Evolutionary conservation across 1,140 invertebrate genomes (phyloP).

Genomic region (Heterodera schachtii): DNA sequence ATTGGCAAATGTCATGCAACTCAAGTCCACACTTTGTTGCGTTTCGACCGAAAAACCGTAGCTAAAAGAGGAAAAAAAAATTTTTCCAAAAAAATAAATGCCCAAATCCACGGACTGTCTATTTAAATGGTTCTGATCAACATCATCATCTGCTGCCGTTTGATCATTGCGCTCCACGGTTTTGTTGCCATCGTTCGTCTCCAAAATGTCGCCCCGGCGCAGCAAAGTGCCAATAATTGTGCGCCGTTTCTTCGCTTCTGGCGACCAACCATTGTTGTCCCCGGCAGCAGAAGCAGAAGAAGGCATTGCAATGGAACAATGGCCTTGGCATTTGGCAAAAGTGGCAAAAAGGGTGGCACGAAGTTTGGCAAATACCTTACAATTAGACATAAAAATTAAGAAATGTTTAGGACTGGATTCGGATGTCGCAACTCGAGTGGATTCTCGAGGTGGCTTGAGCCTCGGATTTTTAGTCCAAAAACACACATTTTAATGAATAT

Average conservation of each 20-base stretch:
- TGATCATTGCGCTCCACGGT: not conserved
- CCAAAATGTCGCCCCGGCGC: not conserved
- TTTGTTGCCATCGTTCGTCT: not conserved
- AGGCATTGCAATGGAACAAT: not conserved
- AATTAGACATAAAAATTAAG: not conserved
- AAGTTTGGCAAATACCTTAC: conserved; percentile 71
- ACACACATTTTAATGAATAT: too few relatives aligned
- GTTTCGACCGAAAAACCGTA: not conserved
- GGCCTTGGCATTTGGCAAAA: conserved; percentile 34
- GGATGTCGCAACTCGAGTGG: too few relatives aligned
- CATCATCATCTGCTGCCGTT: not conserved
- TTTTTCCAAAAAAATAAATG: not conserved
- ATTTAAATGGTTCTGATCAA: too few relatives aligned
- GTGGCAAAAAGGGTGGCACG: conserved; percentile 41
- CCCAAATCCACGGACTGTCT: too few relatives aligned
- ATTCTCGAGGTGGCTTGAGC: too few relatives aligned
- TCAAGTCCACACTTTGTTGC: not conserved
- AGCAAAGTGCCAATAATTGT: not conserved
- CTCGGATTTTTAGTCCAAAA: too few relatives aligned
- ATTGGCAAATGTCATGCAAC: not conserved
- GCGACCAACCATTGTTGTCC: not conserved
- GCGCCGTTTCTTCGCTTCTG: not conserved
- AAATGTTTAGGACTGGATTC: too few relatives aligned
- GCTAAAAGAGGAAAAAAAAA: not conserved
- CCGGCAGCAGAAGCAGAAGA: conserved; percentile 10